phyloP scores from a whole-genome alignment of 2,113 vertebrate species.

The Oceanodroma tethys region DNA sequence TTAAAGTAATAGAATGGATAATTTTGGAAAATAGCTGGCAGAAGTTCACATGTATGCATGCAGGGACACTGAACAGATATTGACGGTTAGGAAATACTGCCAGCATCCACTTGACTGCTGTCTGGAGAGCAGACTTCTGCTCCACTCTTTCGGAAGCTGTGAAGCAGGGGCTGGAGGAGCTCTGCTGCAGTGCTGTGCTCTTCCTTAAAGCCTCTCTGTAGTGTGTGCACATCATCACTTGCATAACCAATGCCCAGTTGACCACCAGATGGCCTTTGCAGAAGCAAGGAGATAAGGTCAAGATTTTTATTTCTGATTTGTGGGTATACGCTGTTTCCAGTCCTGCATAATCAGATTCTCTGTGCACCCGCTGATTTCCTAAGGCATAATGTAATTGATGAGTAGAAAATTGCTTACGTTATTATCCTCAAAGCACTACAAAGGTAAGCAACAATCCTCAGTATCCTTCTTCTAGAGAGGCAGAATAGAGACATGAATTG shows the following conservation, averaged over 20 bases:
- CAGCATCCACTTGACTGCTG: neutral
- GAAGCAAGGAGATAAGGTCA: neutral
- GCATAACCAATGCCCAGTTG: neutral
- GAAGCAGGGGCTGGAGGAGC: neutral
- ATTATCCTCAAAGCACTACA: neutral
- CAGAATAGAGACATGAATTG: neutral
- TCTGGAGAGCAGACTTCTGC: neutral
- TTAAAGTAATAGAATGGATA: neutral
- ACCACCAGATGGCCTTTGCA: constrained; percentile 6
- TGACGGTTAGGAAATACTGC: neutral
- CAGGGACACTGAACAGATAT: neutral
- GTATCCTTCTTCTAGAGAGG: neutral
- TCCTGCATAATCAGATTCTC: neutral
- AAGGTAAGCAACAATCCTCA: neutral
- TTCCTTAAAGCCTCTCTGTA: neutral
- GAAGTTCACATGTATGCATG: neutral
- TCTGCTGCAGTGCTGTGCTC: neutral
- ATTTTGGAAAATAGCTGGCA: neutral
- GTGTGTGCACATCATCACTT: neutral
- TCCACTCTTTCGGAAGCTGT: neutral
- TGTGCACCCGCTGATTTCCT: neutral
- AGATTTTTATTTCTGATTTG: neutral
- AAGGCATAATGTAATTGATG: neutral
- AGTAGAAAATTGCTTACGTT: neutral
- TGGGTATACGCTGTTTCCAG: neutral